A percentile compares a stretch with the other conserved stretches of the same genome.
phyloP scores from a whole-genome alignment of 2,888 invertebrate genomes.

The Sthenelais limicola region DNA sequence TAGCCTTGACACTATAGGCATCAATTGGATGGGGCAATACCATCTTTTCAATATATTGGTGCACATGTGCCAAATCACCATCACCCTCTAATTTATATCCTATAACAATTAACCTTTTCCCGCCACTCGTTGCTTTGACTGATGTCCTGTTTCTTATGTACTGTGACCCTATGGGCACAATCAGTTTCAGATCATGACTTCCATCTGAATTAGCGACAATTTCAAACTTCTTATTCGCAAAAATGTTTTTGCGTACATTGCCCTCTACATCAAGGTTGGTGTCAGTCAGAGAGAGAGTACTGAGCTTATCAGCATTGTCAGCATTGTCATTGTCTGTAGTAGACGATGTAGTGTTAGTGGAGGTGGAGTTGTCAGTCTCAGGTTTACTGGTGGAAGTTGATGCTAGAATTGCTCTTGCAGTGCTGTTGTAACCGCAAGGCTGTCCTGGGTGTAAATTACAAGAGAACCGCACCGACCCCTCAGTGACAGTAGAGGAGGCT shows the following conservation, averaged over 20 bases:
- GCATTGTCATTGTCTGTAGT: no score
- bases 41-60: slow-evolving; percentile 39
- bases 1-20: slow-evolving; percentile 38
- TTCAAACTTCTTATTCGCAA: slow-evolving; percentile 11
- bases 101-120: slow-evolving; percentile 33
- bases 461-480: slow-evolving; percentile 1
- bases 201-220: slow-evolving; percentile 13
- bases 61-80: slow-evolving; percentile 16
- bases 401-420: slow-evolving; percentile 11
- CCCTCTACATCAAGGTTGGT: slow-evolving; percentile 3
- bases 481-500: background rate
- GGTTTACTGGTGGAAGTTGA: background rate
- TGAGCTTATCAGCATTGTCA: slow-evolving; percentile 17
- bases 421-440: slow-evolving; percentile 16
- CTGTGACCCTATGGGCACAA: slow-evolving; percentile 31
- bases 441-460: slow-evolving; percentile 36
- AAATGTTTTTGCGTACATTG: slow-evolving; percentile 15
- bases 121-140: slow-evolving; percentile 38
- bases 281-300: background rate
- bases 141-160: slow-evolving; percentile 39
- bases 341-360: background rate
- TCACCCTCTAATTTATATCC: slow-evolving; percentile 14
- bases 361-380: slow-evolving; percentile 1
- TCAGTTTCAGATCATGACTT: slow-evolving; percentile 9
- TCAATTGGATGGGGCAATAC: slow-evolving; percentile 36